These are phyloP conservation scores for Ormyrus thymus DNA, from an alignment of 2,888 invertebrate species.

Conservation along the genomic window DNA sequence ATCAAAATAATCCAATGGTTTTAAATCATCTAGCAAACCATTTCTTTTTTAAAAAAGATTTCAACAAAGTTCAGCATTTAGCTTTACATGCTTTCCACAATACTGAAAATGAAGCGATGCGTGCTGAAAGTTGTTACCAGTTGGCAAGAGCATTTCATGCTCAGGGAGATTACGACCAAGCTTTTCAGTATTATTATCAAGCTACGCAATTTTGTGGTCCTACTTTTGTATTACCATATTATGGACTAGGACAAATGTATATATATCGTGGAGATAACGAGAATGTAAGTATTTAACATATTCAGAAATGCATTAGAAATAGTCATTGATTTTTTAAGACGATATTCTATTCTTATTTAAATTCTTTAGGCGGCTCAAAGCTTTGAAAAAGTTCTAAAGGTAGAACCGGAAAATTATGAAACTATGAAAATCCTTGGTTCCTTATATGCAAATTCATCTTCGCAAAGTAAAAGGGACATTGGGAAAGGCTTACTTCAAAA, in stretches of 20 bases:
- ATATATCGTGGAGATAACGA: constrained; percentile 97
- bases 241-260: constrained; percentile 99
- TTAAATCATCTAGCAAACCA: constrained; percentile 99
- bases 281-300: constrained; percentile 80
- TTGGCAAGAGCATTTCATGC: constrained; percentile 97
- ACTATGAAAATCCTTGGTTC: constrained; percentile 99
- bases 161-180: constrained; percentile 94
- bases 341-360: not conserved
- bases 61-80: constrained; percentile 95
- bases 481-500: constrained; percentile 96
- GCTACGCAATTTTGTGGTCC: constrained; percentile 98
- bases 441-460: constrained; percentile 92
- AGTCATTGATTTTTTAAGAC: not conserved
- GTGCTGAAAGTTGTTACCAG: constrained; percentile 99
- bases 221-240: constrained; percentile 96
- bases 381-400: constrained; percentile 98
- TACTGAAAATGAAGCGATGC: constrained; percentile 99
- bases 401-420: constrained; percentile 98
- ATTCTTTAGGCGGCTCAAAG: constrained; percentile 91
- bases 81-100: constrained; percentile 98
- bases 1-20: constrained; percentile 99
- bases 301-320: constrained; percentile 21
- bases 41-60: constrained; percentile 99
- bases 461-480: constrained; percentile 93
- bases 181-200: constrained; percentile 99